These are phyloP conservation scores for Connochaetes taurinus DNA, from an alignment of 2,113 vertebrate genomes.

Conservation along the genomic window DNA sequence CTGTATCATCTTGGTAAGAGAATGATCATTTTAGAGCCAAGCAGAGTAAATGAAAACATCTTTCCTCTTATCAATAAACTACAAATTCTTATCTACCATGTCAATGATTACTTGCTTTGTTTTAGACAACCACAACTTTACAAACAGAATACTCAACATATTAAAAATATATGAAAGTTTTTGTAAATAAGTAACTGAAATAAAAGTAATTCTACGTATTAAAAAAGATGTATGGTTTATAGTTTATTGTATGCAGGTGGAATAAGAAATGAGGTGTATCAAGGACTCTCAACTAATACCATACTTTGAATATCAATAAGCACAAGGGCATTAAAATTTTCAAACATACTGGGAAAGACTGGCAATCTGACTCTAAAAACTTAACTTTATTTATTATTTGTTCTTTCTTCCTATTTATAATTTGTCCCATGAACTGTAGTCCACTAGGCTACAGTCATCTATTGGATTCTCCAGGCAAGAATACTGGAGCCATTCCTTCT, in stretches of 20 bases:
- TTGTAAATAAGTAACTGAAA: not conserved
- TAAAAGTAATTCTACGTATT: not conserved
- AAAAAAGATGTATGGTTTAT: not conserved
- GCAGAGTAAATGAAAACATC: not conserved
- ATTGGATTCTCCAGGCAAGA: not conserved
- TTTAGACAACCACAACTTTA: not conserved
- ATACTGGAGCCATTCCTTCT: not conserved
- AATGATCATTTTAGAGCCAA: conserved; percentile 11
- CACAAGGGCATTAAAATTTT: not conserved
- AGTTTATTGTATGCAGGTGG: not conserved
- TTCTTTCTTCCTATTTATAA: not conserved
- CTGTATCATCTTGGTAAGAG: not conserved
- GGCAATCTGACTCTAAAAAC: not conserved
- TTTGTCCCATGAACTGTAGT: not conserved
- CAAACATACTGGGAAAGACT: not conserved
- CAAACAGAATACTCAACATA: not conserved
- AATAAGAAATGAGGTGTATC: not conserved
- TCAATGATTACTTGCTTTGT: not conserved
- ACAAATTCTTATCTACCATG: not conserved
- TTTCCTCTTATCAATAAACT: not conserved
- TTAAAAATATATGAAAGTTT: not conserved
- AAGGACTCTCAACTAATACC: not conserved
- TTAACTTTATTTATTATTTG: not conserved
- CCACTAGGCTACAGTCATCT: not conserved
- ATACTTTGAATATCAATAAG: not conserved